phyloP scores from a whole-genome alignment of 1,140 invertebrate species.

The Paralvinella palmiformis region DNA sequence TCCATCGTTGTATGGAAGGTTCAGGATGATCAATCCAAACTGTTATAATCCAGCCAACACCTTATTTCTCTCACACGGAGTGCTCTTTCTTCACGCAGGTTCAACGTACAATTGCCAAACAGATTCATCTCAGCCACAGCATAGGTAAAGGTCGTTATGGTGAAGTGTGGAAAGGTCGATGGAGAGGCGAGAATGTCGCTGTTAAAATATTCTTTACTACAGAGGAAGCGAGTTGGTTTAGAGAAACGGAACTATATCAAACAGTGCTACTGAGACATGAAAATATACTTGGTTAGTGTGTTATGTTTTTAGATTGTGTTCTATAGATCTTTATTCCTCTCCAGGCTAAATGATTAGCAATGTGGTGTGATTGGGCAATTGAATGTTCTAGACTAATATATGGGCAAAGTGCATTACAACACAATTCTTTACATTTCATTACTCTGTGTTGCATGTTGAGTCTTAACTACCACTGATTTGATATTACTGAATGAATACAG shows the following conservation, averaged over 20 bases:
- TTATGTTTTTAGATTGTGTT: not conserved
- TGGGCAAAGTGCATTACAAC: too few species aligned
- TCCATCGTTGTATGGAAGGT: too few species aligned
- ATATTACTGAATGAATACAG: too few species aligned
- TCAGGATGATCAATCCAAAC: too few species aligned
- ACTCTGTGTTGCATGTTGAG: too few species aligned
- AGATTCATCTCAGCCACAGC: conserved; percentile 83
- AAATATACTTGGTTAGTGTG: conserved; percentile 67
- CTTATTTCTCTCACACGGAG: too few species aligned
- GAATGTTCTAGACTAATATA: too few species aligned
- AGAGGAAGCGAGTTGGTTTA: conserved; percentile 80
- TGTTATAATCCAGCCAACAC: too few species aligned
- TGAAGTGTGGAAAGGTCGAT: conserved; percentile 76
- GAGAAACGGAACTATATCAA: conserved; percentile 87
- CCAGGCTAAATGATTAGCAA: not conserved
- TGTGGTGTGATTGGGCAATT: not conserved
- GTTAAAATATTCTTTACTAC: conserved; percentile 87
- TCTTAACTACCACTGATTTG: too few species aligned
- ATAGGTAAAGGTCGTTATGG: conserved; percentile 89
- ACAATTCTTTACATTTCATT: too few species aligned
- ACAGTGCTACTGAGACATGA: conserved; percentile 86
- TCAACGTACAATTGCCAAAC: conserved; percentile 87
- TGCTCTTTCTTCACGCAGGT: too few species aligned
- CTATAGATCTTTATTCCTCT: not conserved
- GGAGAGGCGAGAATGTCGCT: conserved; percentile 80